Conservation (phyloP, 2,797 vertebrate genomes). For the Poeciliopsis infans region DNA sequence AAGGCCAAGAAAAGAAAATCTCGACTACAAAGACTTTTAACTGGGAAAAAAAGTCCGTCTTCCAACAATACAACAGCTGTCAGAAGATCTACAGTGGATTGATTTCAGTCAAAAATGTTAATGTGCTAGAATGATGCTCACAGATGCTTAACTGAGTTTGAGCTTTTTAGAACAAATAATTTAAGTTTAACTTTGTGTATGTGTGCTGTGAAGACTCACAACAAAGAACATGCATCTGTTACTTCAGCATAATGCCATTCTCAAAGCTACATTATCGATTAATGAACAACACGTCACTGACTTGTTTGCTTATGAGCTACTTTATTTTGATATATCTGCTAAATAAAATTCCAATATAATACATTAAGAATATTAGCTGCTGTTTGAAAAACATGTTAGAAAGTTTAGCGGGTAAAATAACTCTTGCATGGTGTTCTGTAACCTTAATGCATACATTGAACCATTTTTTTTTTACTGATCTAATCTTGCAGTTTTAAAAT, state of each 20-base stretch:
- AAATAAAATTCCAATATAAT: background rate
- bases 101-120: background rate
- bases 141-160: background rate
- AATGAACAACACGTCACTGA: background rate
- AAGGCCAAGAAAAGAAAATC: background rate
- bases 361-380: background rate
- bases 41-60: background rate
- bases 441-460: conserved; percentile 32
- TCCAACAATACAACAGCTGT: background rate
- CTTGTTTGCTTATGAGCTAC: background rate
- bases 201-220: background rate
- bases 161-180: background rate
- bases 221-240: background rate
- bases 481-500: conserved; percentile 60
- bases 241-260: background rate
- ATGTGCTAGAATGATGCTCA: background rate
- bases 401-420: background rate
- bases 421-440: conserved; percentile 7
- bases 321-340: background rate
- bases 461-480: conserved; percentile 30
- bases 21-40: background rate
- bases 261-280: background rate
- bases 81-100: background rate
- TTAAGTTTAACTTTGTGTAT: background rate
- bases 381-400: background rate